phyloP scores from a whole-genome alignment of 2,113 vertebrate genomes.

The Stomatorhinus ivindoensis region DNA sequence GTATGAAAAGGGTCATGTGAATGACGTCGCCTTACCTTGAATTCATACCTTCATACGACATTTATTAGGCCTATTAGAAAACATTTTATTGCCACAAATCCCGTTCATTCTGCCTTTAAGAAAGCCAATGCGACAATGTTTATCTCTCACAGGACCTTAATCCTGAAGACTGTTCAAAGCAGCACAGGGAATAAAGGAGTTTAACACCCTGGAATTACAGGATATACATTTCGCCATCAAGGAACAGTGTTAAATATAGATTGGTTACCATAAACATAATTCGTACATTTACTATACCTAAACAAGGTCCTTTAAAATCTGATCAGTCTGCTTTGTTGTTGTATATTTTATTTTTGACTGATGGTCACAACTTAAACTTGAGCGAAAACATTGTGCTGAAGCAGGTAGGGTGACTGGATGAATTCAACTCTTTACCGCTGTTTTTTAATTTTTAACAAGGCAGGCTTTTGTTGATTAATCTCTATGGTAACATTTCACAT shows the following conservation, averaged over 20 bases:
- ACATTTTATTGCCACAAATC: neutral
- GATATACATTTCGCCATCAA: neutral
- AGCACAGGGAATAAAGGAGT: neutral
- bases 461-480: conserved; percentile 49
- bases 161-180: neutral
- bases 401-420: neutral
- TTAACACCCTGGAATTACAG: neutral
- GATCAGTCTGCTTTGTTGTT: neutral
- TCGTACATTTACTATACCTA: neutral
- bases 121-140: neutral
- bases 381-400: neutral
- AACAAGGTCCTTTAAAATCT: neutral
- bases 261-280: neutral
- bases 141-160: too few species aligned
- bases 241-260: neutral
- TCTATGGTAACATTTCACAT: conserved; percentile 42
- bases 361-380: too few species aligned
- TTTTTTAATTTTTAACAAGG: conserved; percentile 57
- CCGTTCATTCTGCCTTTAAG: neutral
- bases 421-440: neutral
- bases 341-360: neutral
- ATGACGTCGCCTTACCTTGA: neutral
- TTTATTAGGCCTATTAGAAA: too few species aligned
- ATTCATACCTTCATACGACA: neutral
- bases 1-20: neutral